These are phyloP conservation scores for Limnodromus scolopaceus DNA, from an alignment of 2,797 vertebrate species.

Conservation along the genomic window DNA sequence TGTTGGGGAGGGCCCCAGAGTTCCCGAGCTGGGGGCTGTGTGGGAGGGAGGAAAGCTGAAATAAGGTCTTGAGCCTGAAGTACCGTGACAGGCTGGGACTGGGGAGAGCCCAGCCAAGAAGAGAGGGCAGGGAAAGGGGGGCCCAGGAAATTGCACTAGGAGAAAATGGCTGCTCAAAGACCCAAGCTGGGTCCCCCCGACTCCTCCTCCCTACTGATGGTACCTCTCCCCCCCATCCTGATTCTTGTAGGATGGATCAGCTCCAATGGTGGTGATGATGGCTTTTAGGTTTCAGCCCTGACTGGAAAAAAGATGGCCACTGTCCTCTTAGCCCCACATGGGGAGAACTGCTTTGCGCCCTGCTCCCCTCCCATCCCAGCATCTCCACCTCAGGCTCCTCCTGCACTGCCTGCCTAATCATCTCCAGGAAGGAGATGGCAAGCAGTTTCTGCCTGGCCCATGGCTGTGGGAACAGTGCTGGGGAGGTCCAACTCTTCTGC, in stretches of 20 bases:
- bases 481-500: background rate
- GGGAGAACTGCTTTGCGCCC: background rate
- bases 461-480: background rate
- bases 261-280: rapidly evolving
- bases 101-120: background rate
- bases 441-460: background rate
- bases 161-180: background rate
- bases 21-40: rapidly evolving
- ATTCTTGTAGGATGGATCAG: background rate
- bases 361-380: background rate
- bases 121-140: background rate
- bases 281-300: background rate
- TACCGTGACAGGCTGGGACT: rapidly evolving
- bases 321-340: rapidly evolving
- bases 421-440: background rate
- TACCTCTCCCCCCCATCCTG: rapidly evolving
- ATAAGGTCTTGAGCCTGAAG: background rate
- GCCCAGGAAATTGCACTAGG: background rate
- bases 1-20: background rate
- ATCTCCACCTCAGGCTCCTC: background rate
- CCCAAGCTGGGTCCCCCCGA: background rate
- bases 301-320: background rate
- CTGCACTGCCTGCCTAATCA: background rate
- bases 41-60: background rate
- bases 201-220: background rate